Evolutionary conservation across 2,797 vertebrate species (phyloP).

Genomic region (Pangasius krempfi): DNA sequence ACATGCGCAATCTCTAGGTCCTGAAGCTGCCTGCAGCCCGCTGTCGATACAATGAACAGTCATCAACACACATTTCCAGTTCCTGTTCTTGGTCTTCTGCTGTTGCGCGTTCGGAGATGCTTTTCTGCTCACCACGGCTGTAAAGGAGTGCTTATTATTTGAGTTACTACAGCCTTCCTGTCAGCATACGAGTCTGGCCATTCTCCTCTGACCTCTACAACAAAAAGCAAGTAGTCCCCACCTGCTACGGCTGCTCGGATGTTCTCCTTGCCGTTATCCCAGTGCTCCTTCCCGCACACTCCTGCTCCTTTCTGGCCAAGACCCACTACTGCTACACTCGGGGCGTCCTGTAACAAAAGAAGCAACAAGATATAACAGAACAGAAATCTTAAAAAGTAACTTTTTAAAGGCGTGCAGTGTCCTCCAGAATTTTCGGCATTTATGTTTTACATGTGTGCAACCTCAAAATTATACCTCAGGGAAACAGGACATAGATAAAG

Average conservation of each 20-base stretch:
- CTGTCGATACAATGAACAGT: slow-evolving; percentile 63
- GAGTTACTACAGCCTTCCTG: background rate
- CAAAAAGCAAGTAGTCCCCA: slow-evolving; percentile 58
- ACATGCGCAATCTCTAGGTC: slow-evolving; percentile 86
- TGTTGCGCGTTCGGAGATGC: background rate
- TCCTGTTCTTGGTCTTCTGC: background rate
- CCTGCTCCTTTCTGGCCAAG: slow-evolving; percentile 82
- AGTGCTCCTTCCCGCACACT: slow-evolving; percentile 85
- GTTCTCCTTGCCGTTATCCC: slow-evolving; percentile 89
- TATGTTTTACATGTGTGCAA: background rate
- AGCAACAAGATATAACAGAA: background rate
- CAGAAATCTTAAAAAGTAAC: background rate
- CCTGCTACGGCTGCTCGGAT: slow-evolving; percentile 88
- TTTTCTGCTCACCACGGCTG: background rate
- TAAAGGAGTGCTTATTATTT: background rate
- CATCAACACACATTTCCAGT: background rate
- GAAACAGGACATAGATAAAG: background rate
- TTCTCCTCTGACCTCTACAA: background rate
- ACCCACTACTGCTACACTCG: slow-evolving; percentile 87
- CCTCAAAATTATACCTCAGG: background rate
- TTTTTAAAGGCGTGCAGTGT: background rate
- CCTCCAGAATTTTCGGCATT: background rate
- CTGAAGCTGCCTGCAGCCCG: slow-evolving; percentile 86
- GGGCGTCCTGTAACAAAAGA: slow-evolving; percentile 80
- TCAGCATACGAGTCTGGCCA: background rate